These are phyloP conservation scores for Pantelozetes paolii DNA, from an alignment of 2,888 invertebrate genomes.

Conservation along the genomic window DNA sequence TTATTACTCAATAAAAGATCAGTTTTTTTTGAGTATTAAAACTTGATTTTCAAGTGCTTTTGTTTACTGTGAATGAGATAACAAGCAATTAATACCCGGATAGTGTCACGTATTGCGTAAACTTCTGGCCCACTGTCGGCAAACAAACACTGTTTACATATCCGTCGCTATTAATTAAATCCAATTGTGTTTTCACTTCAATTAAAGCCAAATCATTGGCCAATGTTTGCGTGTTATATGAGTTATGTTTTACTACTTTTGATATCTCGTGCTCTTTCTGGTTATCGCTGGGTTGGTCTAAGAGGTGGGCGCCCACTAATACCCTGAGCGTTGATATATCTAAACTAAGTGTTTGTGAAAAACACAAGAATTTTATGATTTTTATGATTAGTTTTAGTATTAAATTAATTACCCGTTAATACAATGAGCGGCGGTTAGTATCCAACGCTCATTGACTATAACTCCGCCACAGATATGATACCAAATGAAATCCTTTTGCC, in stretches of 20 bases:
- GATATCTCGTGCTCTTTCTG: not conserved
- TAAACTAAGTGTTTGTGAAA: too few relatives aligned
- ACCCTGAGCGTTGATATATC: not conserved
- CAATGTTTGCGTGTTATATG: not conserved
- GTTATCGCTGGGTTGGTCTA: not conserved
- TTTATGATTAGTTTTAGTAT: not conserved
- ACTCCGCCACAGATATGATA: not conserved
- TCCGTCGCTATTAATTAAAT: not conserved
- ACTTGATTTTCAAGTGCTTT: not conserved
- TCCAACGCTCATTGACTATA: not conserved
- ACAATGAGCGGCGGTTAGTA: slow-evolving; percentile 9
- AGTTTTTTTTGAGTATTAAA: not conserved
- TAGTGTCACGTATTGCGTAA: slow-evolving; percentile 6
- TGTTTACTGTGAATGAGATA: too few relatives aligned
- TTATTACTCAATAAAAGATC: not conserved
- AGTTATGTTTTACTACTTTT: not conserved
- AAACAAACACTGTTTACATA: not conserved
- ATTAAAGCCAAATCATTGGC: slow-evolving; percentile 1
- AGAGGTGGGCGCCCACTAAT: not conserved
- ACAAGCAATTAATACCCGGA: not conserved
- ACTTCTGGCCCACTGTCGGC: not conserved
- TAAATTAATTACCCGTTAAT: slow-evolving; percentile 10
- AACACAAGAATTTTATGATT: not conserved
- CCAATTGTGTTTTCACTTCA: not conserved
- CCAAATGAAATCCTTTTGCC: not conserved